Evolutionary conservation across 2,113 vertebrate species (phyloP).

Genomic region (Alces alces): DNA sequence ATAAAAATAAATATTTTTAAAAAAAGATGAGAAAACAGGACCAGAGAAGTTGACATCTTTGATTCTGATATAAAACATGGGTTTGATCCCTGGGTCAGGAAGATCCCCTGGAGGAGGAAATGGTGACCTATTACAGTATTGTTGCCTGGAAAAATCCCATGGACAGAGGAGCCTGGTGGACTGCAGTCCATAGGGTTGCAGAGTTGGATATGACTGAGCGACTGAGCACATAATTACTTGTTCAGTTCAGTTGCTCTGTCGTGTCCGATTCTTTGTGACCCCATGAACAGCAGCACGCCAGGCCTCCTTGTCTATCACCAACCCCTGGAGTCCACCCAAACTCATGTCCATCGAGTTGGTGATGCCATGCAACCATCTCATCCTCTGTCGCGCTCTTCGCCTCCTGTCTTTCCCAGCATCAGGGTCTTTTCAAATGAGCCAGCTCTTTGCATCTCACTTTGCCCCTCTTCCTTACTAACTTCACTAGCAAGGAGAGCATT

Average conservation of each 20-base stretch:
- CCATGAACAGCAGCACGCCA: neutral
- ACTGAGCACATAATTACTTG: neutral
- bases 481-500: neutral
- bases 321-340: neutral
- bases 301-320: neutral
- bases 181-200: neutral
- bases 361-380: neutral
- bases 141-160: neutral
- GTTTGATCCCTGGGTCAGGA: neutral
- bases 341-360: neutral
- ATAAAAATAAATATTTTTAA: neutral
- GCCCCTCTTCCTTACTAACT: neutral
- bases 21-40: neutral
- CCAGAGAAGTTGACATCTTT: neutral
- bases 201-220: neutral
- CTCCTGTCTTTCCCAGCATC: neutral
- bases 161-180: neutral
- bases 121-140: neutral
- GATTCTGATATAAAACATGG: neutral
- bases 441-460: neutral
- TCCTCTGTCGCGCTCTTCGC: neutral
- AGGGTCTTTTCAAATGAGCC: neutral
- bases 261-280: rapidly evolving
- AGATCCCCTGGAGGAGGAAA: neutral
- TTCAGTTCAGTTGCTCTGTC: neutral